Conservation (phyloP, 2,797 vertebrate genomes). For the Hypotaenidia okinawae region DNA sequence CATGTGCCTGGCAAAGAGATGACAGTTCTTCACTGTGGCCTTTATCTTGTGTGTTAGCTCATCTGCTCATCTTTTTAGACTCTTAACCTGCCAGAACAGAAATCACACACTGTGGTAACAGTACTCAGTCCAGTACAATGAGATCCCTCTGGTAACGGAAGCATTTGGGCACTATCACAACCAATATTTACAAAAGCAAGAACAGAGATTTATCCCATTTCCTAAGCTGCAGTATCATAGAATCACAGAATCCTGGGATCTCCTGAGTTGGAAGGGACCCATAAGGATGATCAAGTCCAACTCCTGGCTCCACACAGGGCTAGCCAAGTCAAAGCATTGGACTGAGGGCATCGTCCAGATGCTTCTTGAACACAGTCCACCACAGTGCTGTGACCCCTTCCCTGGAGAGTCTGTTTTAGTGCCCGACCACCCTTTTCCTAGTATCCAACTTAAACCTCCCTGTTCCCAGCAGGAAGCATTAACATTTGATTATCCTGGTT, state of each 20-base stretch:
- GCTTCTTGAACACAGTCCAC: too few relatives aligned
- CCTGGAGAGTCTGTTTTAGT: too few relatives aligned
- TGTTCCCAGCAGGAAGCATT: neutral
- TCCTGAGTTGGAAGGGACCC: too few relatives aligned
- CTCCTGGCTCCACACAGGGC: too few relatives aligned
- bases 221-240: neutral
- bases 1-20: constrained; percentile 28
- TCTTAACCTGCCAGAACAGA: constrained; percentile 41
- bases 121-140: neutral
- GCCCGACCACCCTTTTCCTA: too few relatives aligned
- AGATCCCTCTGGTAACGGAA: constrained; percentile 16
- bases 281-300: too few relatives aligned
- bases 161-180: constrained; percentile 9
- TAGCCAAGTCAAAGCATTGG: too few relatives aligned
- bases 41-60: constrained; percentile 22
- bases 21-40: constrained; percentile 1
- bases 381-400: too few relatives aligned
- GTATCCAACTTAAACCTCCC: too few relatives aligned
- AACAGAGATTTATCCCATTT: neutral
- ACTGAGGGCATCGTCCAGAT: too few relatives aligned
- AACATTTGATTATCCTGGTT: neutral
- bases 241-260: too few relatives aligned
- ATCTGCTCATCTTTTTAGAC: constrained; percentile 41
- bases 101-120: neutral
- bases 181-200: constrained; percentile 50